Evolutionary conservation across 2,113 vertebrate genomes (phyloP).

Genomic region (Bubo bubo): DNA sequence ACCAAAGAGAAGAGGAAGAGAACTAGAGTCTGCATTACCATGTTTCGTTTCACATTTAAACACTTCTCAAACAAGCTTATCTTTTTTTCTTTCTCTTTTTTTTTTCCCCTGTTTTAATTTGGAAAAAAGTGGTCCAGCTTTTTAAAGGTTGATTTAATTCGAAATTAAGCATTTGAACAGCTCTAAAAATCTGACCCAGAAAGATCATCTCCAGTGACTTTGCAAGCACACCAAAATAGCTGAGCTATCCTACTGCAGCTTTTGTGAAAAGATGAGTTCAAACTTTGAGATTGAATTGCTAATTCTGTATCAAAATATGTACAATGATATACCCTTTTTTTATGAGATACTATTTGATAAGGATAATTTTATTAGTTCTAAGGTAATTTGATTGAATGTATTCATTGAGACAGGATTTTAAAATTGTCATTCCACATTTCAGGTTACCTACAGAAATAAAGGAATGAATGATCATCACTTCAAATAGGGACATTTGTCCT

Average conservation of each 20-base stretch:
- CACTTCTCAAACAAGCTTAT: not conserved
- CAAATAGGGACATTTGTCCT: not conserved
- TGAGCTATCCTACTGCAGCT: not conserved
- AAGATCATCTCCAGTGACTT: not conserved
- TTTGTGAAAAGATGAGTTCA: not conserved
- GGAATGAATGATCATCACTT: not conserved
- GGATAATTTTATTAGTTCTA: constrained; percentile 13
- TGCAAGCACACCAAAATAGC: not conserved
- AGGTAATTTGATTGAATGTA: not conserved
- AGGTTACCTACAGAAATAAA: not conserved
- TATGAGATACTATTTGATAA: not conserved
- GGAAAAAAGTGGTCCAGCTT: not conserved
- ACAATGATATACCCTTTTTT: not conserved
- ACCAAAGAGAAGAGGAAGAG: not conserved
- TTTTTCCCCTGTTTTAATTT: not conserved
- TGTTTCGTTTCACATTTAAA: not conserved
- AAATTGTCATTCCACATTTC: not conserved
- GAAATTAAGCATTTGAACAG: not conserved
- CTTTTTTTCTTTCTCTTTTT: not conserved
- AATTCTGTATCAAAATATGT: constrained; percentile 7
- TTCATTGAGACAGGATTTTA: constrained; percentile 3
- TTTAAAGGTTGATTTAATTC: not conserved
- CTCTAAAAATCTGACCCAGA: not conserved
- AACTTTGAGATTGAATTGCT: not conserved
- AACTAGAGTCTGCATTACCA: not conserved